phyloP scores from a whole-genome alignment of 2,113 vertebrate species.

The Odontophorus gujanensis region DNA sequence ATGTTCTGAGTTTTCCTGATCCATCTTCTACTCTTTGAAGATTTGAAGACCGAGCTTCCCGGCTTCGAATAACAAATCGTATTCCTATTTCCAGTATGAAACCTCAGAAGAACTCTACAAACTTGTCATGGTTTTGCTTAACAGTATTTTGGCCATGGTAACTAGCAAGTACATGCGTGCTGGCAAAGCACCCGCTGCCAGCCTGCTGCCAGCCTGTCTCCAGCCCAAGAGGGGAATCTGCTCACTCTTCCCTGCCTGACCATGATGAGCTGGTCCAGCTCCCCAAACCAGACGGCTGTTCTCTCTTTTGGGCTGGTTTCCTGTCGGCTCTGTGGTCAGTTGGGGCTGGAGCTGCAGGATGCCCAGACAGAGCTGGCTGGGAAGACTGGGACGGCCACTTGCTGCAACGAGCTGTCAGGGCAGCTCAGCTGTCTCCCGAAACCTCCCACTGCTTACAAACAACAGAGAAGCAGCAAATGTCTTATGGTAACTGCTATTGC shows the following conservation, averaged over 20 bases:
- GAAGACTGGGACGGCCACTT: rapidly evolving
- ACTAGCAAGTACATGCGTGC: not conserved
- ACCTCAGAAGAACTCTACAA: not conserved
- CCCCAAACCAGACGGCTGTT: not conserved
- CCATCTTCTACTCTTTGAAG: not conserved
- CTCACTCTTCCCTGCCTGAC: not conserved
- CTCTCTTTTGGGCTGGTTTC: not conserved
- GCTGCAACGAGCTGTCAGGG: not conserved
- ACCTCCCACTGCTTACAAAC: not conserved
- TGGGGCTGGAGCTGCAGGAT: not conserved
- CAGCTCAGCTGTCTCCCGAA: not conserved
- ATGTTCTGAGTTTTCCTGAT: not conserved
- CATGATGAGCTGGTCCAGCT: not conserved
- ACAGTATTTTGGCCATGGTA: not conserved
- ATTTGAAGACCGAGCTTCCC: not conserved
- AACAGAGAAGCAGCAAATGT: not conserved
- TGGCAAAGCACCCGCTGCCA: rapidly evolving
- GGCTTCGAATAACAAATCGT: not conserved
- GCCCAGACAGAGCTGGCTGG: rapidly evolving
- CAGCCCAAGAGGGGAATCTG: conserved; percentile 10
- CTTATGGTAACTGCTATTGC: not conserved
- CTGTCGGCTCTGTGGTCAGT: not conserved
- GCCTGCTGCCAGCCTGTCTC: not conserved
- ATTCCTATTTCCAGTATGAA: not conserved
- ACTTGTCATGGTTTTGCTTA: not conserved